Evolutionary conservation across 2,888 invertebrate genomes (phyloP), one percentile per base, ranked within the genome.

Genomic region (Teleiodes luculella): DNA sequence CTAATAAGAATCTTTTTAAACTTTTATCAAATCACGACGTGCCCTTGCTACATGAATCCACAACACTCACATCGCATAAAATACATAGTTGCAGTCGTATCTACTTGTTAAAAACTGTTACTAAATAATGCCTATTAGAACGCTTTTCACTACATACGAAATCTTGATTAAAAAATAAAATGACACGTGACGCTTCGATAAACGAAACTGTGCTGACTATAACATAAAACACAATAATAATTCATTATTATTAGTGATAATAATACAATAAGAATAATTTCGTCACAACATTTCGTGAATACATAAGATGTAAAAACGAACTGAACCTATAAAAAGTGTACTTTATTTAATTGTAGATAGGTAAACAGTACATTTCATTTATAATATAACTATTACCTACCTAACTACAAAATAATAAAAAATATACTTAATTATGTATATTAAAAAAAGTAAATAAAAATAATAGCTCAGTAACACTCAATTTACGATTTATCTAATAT

Each of bases 361-460:
- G 64, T 67, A 65, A 63, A 67, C 64, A 65, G 65, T 70, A 71
- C 66, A 68, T 68, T 71, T 72, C 59, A 64, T 72, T 71, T 54
- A 41, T 51, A 30, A 68, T 54, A 41, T 51, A 30, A 68, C 72
- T 73, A 72, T 74, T 70, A 79, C 72, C 78, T 70, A 79, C 72
- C 78, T 79, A 80, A 68, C 73, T 78, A 83, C 71, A 73, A 73
- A 72, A 72, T 75, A 77, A 81, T 75, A 78, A 80, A 82, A 76
- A 78, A 78, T 57, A 80, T 79, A 79, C 76, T 80, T 78, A 79
- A 69, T 24, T 79, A 80, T 80, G 70, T 80, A 80, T 80, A 69
- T 79, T 78, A 82, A 82, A 79, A 82, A 60, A 80, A 75, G 76
- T 73, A 74, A 80, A 76, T 77, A 81, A 83, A 80, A 85, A 79